A percentile compares a stretch with the other conserved stretches of the same genome.
These are phyloP conservation scores for Philereme transversata DNA, from an alignment of 2,888 invertebrate species.

Conservation along the genomic window DNA sequence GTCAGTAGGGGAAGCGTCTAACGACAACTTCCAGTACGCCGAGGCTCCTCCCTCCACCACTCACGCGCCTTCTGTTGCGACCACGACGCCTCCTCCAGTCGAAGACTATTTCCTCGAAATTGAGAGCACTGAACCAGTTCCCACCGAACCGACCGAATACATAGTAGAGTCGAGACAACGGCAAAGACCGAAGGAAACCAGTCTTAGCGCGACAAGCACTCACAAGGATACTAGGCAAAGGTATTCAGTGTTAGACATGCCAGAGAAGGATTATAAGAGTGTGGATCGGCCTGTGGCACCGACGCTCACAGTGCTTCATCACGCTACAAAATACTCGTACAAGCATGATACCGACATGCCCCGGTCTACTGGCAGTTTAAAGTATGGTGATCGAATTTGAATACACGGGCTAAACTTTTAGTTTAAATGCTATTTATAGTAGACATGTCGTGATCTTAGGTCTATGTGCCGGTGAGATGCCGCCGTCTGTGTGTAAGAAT, in stretches of 20 bases:
- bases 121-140: conserved; percentile 40
- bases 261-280: conserved; percentile 38
- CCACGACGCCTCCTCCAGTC: conserved; percentile 45
- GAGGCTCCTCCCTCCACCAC: conserved; percentile 56
- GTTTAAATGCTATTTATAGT: conserved; percentile 47
- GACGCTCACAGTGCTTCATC: conserved; percentile 35
- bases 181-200: conserved; percentile 38
- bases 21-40: conserved; percentile 67
- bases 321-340: conserved; percentile 39
- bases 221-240: conserved; percentile 45
- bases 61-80: conserved; percentile 43
- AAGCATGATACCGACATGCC: conserved; percentile 45
- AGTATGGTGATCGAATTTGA: conserved; percentile 73
- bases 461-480: conserved; percentile 43
- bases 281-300: conserved; percentile 38
- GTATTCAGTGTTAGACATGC: conserved; percentile 48
- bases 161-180: conserved; percentile 41
- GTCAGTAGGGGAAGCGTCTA: conserved; percentile 67
- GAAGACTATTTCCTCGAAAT: conserved; percentile 42
- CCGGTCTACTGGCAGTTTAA: conserved; percentile 56
- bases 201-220: conserved; percentile 28
- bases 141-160: conserved; percentile 45
- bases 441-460: conserved; percentile 54
- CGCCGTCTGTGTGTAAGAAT: conserved; percentile 42
- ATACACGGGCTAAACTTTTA: conserved; percentile 26